These are phyloP conservation scores for Clarias laeviceps DNA, from an alignment of 2,797 vertebrate genomes.

Conservation along the genomic window DNA sequence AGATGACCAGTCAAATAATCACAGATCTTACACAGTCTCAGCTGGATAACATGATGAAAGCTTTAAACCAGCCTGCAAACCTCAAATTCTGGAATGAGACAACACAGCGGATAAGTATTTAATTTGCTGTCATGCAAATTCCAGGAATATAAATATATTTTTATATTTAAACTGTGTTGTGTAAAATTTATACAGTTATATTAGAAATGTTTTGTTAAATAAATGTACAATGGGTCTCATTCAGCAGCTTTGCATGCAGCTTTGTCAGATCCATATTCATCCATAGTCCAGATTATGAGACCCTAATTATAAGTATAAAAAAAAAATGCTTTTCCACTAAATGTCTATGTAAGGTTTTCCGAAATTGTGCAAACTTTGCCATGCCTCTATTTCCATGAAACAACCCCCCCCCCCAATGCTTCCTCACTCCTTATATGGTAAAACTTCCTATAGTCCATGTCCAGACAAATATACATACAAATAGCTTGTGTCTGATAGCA, in stretches of 20 bases:
- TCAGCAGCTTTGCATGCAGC: no score
- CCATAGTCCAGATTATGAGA: not conserved
- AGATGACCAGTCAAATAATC: slow-evolving; percentile 19
- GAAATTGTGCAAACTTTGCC: no score
- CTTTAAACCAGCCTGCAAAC: slow-evolving; percentile 7
- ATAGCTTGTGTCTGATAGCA: no score
- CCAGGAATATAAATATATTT: not conserved
- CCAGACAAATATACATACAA: no score
- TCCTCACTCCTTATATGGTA: no score
- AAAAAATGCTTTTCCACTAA: not conserved
- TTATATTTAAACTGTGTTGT: not conserved
- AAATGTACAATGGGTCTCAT: not conserved
- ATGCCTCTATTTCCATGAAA: no score
- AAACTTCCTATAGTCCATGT: no score
- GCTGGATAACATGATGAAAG: slow-evolving; percentile 7
- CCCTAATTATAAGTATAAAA: not conserved
- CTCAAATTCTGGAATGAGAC: not conserved
- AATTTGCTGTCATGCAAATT: not conserved
- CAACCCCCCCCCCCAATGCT: no score
- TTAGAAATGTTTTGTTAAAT: not conserved
- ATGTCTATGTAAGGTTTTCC: not conserved
- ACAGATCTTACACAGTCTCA: slow-evolving; percentile 17
- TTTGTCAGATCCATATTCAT: not conserved
- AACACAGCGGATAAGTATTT: not conserved
- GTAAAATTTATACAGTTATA: no score